Evolutionary conservation across 2,888 invertebrate species (phyloP), one percentile per base, ranked within the genome.

Genomic region (Megamerina dolium): DNA sequence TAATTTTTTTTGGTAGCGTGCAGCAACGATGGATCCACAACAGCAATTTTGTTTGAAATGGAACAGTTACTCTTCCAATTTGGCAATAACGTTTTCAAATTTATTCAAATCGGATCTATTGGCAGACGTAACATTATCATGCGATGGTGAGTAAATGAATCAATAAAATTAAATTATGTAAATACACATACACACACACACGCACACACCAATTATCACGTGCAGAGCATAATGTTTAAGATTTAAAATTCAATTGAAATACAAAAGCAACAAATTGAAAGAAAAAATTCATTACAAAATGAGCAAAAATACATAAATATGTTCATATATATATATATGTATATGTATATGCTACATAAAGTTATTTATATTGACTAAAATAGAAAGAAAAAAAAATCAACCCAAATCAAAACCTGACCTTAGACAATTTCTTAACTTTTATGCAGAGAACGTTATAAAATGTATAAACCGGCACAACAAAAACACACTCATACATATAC

Each of bases 1-100:
- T 13, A 31, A 8, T 13, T 31, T 13, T 13, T 31, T 31, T 31
- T 14, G 8, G 23, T 6, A 23, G 10, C 23, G 6, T 23, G 23
- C 23, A 10, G 21, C 14, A 30, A 41, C 34, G 76, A 90, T 90
- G 90, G 89, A 89, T 82, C 84, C 87, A 73, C 89, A 90, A 79
- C 91, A 90, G 76, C 90, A 91, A 77, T 91, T 90, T 77, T 90
- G 90, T 79, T 81, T 91, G 66, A 90, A 91, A 81, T 91, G 91
- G 91, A 91, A 90, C 82, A 90, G 89, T 78, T 91, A 90, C 75
- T 90, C 90, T 73, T 88, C 86, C 68, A 91, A 91, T 77, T 79
- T 91, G 75, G 89, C 90, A 64, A 87, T 88, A 63, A 87, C 90
- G 63, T 91, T 90, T 77, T 88, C 89, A 68, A 89, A 87, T 76